phyloP scores from a whole-genome alignment of 2,888 invertebrate genomes.

The Volucella bombylans region DNA sequence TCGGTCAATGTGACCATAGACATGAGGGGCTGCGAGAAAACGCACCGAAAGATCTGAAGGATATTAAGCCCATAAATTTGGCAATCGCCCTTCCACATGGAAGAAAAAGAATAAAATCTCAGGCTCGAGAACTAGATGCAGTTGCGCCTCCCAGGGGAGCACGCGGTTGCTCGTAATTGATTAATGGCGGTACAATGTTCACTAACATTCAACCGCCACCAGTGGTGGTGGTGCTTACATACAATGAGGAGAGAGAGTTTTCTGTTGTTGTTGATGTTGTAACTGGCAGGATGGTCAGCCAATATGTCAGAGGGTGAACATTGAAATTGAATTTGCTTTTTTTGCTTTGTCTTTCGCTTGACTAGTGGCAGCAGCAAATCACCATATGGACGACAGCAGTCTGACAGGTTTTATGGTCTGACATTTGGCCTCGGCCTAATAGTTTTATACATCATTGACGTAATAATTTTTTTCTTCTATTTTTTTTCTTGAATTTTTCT shows the following conservation, averaged over 20 bases:
- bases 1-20: constrained; percentile 37
- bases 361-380: constrained; percentile 61
- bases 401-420: constrained; percentile 72
- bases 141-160: constrained; percentile 73
- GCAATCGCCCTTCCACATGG: constrained; percentile 6
- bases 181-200: constrained; percentile 77
- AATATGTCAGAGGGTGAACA: constrained; percentile 47
- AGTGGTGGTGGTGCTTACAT: constrained; percentile 51
- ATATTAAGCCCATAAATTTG: constrained; percentile 70
- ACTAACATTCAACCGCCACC: constrained; percentile 56
- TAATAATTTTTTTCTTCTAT: constrained; percentile 39
- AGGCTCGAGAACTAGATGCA: constrained; percentile 42
- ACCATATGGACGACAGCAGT: constrained; percentile 71
- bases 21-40: constrained; percentile 63
- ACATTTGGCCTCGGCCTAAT: constrained; percentile 68
- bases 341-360: constrained; percentile 29
- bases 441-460: constrained; percentile 72
- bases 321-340: constrained; percentile 59
- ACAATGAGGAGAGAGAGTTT: constrained; percentile 30
- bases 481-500: constrained; percentile 16
- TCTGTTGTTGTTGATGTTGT: constrained; percentile 30
- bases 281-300: constrained; percentile 28
- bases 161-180: constrained; percentile 77
- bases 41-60: constrained; percentile 68
- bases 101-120: constrained; percentile 49